Conservation (phyloP, 2,888 invertebrate genomes). For the Sisyra nigra region DNA sequence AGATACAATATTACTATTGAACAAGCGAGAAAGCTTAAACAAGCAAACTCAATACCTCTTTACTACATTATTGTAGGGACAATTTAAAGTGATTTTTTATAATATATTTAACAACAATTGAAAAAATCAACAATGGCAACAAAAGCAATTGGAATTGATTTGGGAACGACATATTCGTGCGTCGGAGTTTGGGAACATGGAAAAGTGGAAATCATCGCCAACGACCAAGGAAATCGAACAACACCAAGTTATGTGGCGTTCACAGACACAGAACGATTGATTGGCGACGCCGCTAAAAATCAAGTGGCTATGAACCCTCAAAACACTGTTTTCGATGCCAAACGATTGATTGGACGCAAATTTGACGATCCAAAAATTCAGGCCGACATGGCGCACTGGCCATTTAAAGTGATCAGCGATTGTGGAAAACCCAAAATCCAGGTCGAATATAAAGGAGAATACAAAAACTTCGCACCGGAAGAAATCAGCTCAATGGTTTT, state of each 20-base stretch:
- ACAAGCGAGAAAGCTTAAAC: too few relatives aligned
- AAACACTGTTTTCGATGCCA: conserved; percentile 53
- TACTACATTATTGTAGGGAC: too few relatives aligned
- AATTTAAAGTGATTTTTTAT: too few relatives aligned
- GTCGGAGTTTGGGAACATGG: conserved; percentile 74
- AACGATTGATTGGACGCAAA: conserved; percentile 43
- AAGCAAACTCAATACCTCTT: too few relatives aligned
- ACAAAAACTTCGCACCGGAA: conserved; percentile 48
- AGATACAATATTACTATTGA: too few relatives aligned
- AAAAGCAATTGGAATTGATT: conserved; percentile 58
- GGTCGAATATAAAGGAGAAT: conserved; percentile 44
- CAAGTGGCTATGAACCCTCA: conserved; percentile 55
- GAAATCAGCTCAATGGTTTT: conserved; percentile 55
- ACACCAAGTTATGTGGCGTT: conserved; percentile 61
- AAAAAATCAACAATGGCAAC: conserved; percentile 37
- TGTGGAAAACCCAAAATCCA: conserved; percentile 43
- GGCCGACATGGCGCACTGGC: conserved; percentile 63
- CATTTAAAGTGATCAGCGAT: conserved; percentile 48
- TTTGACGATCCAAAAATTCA: conserved; percentile 56
- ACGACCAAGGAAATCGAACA: conserved; percentile 48
- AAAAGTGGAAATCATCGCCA: conserved; percentile 56
- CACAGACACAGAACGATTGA: conserved; percentile 47
- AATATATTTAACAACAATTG: too few relatives aligned
- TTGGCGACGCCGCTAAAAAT: conserved; percentile 56
- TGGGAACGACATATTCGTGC: conserved; percentile 79